Conservation (phyloP, 2,797 vertebrate genomes). For the Chlorospingus semifuscus region DNA sequence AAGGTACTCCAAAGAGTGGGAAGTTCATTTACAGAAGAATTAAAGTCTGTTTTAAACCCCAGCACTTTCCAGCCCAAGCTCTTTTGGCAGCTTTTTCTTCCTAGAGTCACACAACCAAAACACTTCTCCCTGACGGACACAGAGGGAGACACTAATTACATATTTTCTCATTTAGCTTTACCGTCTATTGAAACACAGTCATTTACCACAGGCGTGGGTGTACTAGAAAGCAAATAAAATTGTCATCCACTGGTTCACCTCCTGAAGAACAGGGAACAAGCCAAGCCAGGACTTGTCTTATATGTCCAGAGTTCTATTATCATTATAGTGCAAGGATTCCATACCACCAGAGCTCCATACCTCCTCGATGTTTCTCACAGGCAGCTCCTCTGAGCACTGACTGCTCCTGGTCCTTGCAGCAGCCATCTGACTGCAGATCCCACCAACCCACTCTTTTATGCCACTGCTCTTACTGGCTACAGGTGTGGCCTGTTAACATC, state of each 20-base stretch:
- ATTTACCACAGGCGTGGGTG: not conserved
- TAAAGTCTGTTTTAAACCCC: slow-evolving; percentile 19
- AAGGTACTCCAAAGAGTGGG: slow-evolving; percentile 8
- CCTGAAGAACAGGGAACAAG: not conserved
- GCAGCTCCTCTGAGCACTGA: too few relatives aligned
- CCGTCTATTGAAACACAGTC: not conserved
- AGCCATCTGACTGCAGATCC: too few relatives aligned
- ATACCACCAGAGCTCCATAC: too few relatives aligned
- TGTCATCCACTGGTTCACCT: not conserved
- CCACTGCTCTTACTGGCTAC: too few relatives aligned
- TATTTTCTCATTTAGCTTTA: not conserved
- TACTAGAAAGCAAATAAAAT: not conserved
- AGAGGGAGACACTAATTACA: not conserved
- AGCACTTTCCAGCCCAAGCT: not conserved
- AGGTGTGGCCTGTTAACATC: too few relatives aligned
- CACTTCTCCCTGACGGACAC: not conserved
- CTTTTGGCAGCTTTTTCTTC: not conserved
- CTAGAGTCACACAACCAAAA: not conserved
- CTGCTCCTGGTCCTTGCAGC: too few relatives aligned
- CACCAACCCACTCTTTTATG: too few relatives aligned
- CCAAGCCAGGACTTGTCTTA: not conserved
- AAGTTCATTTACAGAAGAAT: slow-evolving; percentile 13
- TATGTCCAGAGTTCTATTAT: too few relatives aligned
- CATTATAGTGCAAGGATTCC: too few relatives aligned
- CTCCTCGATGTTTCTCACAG: too few relatives aligned